phyloP scores from a whole-genome alignment of 64 coral and sea anemone genomes.

The Montipora capricornis region DNA sequence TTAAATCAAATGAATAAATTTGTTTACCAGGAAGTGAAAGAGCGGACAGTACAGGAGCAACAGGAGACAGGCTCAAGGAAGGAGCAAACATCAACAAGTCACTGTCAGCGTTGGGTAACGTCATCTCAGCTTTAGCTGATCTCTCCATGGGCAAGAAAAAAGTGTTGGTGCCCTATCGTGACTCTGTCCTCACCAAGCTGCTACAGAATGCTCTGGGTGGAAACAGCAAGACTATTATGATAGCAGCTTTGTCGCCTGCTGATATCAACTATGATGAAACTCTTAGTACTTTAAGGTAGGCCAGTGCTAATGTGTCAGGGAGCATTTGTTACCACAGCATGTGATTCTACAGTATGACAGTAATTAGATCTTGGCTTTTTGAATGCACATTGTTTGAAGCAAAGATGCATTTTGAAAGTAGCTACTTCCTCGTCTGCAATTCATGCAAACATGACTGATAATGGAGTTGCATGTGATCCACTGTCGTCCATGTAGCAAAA shows the following conservation, averaged over 20 bases:
- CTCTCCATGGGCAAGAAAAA: slow-evolving; percentile 99
- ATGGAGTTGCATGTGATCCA: too few relatives aligned
- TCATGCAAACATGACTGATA: too few relatives aligned
- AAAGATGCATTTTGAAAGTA: too few relatives aligned
- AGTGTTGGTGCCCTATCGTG: slow-evolving; percentile 97
- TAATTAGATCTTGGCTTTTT: too few relatives aligned
- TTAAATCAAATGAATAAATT: not conserved
- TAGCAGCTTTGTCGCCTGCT: slow-evolving; percentile 96
- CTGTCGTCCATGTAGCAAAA: too few relatives aligned
- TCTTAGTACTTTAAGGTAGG: slow-evolving; percentile 88
- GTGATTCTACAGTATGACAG: too few relatives aligned
- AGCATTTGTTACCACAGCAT: too few relatives aligned
- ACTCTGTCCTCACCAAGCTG: slow-evolving; percentile 95
- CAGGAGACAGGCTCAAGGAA: slow-evolving; percentile 98
- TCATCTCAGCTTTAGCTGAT: slow-evolving; percentile 96
- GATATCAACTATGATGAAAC: slow-evolving; percentile 99
- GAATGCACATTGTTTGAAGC: too few relatives aligned
- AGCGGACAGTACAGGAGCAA: slow-evolving; percentile 97
- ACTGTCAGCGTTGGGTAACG: slow-evolving; percentile 94
- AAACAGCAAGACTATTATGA: slow-evolving; percentile 99
- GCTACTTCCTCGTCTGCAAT: too few relatives aligned
- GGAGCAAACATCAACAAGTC: slow-evolving; percentile 99
- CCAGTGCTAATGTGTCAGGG: not conserved
- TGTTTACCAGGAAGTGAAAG: slow-evolving; percentile 90
- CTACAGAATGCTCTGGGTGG: slow-evolving; percentile 99